Conservation (phyloP, 2,113 vertebrate species). For the Polypterus bichir region DNA sequence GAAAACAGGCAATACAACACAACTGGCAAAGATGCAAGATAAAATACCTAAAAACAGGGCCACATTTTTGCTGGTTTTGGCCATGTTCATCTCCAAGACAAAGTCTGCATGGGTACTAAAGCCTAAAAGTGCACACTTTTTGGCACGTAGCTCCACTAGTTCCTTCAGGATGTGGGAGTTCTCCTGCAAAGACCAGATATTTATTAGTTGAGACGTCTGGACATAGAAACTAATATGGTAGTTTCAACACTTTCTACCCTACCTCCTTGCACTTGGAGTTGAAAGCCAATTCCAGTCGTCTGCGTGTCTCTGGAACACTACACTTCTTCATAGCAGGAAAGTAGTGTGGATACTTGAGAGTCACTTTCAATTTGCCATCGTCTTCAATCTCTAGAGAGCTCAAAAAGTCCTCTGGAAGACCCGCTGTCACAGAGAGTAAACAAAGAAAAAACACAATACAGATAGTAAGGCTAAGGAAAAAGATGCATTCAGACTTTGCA, state of each 20-base stretch:
- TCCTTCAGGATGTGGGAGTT: constrained; percentile 81
- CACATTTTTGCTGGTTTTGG: constrained; percentile 67
- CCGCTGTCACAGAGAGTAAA: constrained; percentile 46
- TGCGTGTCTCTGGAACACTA: constrained; percentile 71
- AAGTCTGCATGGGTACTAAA: constrained; percentile 84
- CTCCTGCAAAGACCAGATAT: constrained; percentile 44
- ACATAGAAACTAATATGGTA: too few relatives aligned
- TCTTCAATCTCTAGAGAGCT: constrained; percentile 73
- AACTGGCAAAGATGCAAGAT: too few relatives aligned
- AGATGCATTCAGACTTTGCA: not conserved
- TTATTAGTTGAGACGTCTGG: too few relatives aligned
- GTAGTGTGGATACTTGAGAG: constrained; percentile 91
- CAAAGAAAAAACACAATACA: not conserved
- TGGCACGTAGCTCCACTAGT: constrained; percentile 69
- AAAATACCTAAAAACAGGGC: constrained; percentile 71
- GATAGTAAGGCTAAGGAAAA: not conserved
- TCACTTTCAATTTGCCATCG: constrained; percentile 72
- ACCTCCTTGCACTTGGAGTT: constrained; percentile 93
- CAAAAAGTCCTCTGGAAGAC: constrained; percentile 87
- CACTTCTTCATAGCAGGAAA: constrained; percentile 96
- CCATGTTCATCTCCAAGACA: constrained; percentile 97
- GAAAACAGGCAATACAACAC: not conserved
- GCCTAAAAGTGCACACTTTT: constrained; percentile 71
- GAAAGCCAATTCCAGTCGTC: constrained; percentile 77
- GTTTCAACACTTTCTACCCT: not conserved